A percentile compares a stretch with the other conserved stretches of the same genome.
Evolutionary conservation across 1,140 invertebrate genomes (phyloP).

Genomic region (Aleiodes sp.): DNA sequence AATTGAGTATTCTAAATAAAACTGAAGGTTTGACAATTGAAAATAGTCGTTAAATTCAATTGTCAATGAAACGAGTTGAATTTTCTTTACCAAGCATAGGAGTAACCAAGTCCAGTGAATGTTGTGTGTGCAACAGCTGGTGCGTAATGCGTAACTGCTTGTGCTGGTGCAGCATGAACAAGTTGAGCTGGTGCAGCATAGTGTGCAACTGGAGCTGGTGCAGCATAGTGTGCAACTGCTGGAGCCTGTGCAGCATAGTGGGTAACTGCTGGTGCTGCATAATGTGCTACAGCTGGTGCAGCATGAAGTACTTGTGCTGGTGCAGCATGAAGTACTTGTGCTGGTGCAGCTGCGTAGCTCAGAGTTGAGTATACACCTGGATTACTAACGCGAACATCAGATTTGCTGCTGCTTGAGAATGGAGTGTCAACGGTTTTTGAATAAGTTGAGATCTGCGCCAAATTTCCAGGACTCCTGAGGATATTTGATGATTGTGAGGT

Average conservation of each 20-base stretch:
- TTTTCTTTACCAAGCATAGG: neutral
- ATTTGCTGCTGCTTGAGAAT: conserved; percentile 73
- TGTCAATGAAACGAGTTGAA: neutral
- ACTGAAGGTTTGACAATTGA: too few relatives aligned
- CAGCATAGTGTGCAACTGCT: conserved; percentile 28
- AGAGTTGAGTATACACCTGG: conserved; percentile 64
- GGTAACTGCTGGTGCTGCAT: conserved; percentile 23
- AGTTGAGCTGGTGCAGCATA: conserved; percentile 39
- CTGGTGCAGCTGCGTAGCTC: conserved; percentile 46
- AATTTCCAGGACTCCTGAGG: conserved; percentile 70
- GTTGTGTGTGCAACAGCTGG: neutral
- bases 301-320: conserved; percentile 14
- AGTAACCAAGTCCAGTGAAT: conserved; percentile 6
- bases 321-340: conserved; percentile 18
- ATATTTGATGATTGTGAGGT: conserved; percentile 72
- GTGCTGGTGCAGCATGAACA: conserved; percentile 35
- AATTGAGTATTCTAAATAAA: too few relatives aligned
- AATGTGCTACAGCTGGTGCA: conserved; percentile 23
- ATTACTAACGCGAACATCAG: conserved; percentile 73
- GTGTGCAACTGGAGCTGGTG: conserved; percentile 39
- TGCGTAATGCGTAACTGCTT: neutral
- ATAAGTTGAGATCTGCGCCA: conserved; percentile 72
- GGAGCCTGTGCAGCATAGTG: conserved; percentile 38
- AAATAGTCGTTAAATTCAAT: too few relatives aligned
- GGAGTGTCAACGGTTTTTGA: conserved; percentile 74